Base-by-base conservation (phyloP, 2,113 vertebrate species). In the Pedetes capensis region DNA sequence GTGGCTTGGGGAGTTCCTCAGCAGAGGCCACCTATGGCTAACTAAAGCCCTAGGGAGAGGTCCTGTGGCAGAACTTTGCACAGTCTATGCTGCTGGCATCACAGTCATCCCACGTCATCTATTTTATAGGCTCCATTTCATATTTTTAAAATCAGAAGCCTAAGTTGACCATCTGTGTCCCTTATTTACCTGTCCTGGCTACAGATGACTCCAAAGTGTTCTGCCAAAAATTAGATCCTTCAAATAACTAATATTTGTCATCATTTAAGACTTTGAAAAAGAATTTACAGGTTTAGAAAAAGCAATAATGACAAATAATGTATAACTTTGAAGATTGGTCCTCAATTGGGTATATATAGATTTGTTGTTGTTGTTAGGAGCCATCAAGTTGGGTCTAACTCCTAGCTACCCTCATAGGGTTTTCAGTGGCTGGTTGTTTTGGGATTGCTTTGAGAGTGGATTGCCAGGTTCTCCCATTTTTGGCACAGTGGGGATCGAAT, bases 181-280 rank as follows among this genome's bases (percentile, higher is more conserved):
- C 27, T 55, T 82, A 42, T 79, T 81, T 91, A 86, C 44, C 64
- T 94, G 12, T 69, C 27, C 95, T 88, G 29, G 42, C 32, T 74
- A 42, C 27, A 55, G 37, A 72, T 93, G 68, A 92, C 37, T 63
- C 93, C 27, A 84, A 37, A 14, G n/a, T 49, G 20, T 78, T 95
- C 51, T 85, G n/a, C 39, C 20, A 93, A 93, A 95, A 93, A 88
- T 94, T 87, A 90, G 44, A 55, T 92, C 34, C 51, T 34, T 94
- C 80, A 95, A 57, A 74, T 57, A 86, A 64, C 53, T 84, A 89
- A 64, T 5, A 78, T 75, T 80, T 88, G 55, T 94, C 57, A 83
- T 55, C 81, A 59, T 89, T 96, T 91, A 88, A 49, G 71, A 72
- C 37, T 71, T 44, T n/a, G 49, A 39, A 53, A 59, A 64, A 18